These are phyloP conservation scores for Buteo buteo DNA, from an alignment of 2,113 vertebrate species.

Conservation along the genomic window DNA sequence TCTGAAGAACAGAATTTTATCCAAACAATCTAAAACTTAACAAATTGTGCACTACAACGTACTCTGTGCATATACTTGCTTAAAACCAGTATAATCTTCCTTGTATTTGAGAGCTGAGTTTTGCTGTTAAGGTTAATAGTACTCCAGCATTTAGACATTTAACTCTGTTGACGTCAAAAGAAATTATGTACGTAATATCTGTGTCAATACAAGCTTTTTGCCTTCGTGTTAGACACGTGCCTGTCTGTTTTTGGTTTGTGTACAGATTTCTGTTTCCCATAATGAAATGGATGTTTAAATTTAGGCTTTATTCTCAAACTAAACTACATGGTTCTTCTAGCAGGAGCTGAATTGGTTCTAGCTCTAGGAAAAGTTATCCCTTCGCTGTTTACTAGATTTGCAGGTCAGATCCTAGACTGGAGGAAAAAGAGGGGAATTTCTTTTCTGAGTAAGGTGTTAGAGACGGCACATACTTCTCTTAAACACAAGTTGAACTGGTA, in stretches of 20 bases:
- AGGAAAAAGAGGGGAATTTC: not conserved
- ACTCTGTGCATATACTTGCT: not conserved
- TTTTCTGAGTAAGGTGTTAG: not conserved
- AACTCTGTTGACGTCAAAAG: not conserved
- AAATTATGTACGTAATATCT: not conserved
- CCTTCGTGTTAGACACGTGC: not conserved
- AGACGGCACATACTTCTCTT: not conserved
- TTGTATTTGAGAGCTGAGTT: not conserved
- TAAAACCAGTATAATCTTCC: not conserved
- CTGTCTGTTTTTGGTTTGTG: not conserved
- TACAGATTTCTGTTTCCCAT: not conserved
- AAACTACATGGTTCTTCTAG: not conserved
- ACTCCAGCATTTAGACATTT: not conserved
- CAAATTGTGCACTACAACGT: accelerated
- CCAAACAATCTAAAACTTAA: not conserved
- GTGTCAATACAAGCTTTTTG: not conserved
- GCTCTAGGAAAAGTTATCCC: not conserved
- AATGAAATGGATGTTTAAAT: not conserved
- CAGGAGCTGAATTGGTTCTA: not conserved
- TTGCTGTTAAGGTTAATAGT: not conserved
- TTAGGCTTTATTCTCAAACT: not conserved
- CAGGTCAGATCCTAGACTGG: not conserved
- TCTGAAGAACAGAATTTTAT: not conserved
- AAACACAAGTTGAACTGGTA: not conserved
- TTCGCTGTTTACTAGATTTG: not conserved